Percentiles rank a stretch among this genome's conserved stretches.
Conservation (phyloP, 1,140 invertebrate species). For the Drosophila azteca region DNA sequence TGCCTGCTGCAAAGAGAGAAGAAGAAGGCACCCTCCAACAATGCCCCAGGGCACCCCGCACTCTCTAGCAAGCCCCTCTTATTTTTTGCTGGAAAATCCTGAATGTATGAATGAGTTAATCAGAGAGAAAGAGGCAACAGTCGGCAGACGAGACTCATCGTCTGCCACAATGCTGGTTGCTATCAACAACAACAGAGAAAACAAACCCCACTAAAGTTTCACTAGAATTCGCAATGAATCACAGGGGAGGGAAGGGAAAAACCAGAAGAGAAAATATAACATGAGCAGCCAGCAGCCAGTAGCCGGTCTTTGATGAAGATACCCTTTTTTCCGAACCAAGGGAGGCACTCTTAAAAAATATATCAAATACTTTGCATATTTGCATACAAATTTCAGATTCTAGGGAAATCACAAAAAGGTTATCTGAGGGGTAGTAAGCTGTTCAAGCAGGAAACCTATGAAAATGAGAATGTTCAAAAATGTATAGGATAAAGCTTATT, state of each 20-base stretch:
- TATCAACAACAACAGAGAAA: slow-evolving; percentile 56
- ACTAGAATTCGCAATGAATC: slow-evolving; percentile 75
- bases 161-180: slow-evolving; percentile 64
- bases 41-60: slow-evolving; percentile 39
- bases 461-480: no score
- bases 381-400: no score
- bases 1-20: not conserved
- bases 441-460: no score
- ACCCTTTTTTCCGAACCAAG: slow-evolving; percentile 7
- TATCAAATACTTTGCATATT: no score
- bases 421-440: no score
- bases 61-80: not conserved
- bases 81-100: slow-evolving; percentile 28
- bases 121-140: slow-evolving; percentile 56
- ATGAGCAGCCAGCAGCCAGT: not conserved
- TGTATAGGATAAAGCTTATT: no score
- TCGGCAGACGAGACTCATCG: slow-evolving; percentile 52
- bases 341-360: no score
- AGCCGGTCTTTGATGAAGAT: slow-evolving; percentile 7
- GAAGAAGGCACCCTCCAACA: slow-evolving; percentile 26
- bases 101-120: slow-evolving; percentile 77
- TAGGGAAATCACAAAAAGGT: no score
- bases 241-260: slow-evolving; percentile 32
- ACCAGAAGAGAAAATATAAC: slow-evolving; percentile 18
- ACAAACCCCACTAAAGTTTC: slow-evolving; percentile 61